Evolutionary conservation across 2,888 invertebrate species (phyloP).

Genomic region (Cryptus viduatorius): DNA sequence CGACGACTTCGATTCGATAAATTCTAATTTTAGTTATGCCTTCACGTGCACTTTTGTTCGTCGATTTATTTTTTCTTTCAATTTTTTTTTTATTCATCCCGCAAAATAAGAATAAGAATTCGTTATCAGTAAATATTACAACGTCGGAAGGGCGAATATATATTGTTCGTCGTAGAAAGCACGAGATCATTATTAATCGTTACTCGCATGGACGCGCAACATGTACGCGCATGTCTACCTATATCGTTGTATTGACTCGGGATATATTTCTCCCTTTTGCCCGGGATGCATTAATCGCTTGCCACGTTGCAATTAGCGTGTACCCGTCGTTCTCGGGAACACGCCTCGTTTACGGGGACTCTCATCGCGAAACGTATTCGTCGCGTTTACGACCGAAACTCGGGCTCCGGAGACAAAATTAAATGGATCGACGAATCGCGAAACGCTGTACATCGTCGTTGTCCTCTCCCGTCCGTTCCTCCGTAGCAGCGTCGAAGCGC

Average conservation of each 20-base stretch:
- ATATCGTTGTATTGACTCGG: conserved; percentile 41
- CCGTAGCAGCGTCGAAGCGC: conserved; percentile 13
- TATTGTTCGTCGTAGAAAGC: not conserved
- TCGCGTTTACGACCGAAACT: not conserved
- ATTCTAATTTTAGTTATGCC: conserved; percentile 43
- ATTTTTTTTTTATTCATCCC: not conserved
- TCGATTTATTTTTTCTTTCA: not conserved
- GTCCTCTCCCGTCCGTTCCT: conserved; percentile 36
- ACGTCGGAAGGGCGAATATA: not conserved
- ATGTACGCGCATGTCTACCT: not conserved
- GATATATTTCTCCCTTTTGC: conserved; percentile 40
- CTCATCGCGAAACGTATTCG: conserved; percentile 5
- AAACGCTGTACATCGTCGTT: conserved; percentile 30
- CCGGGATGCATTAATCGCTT: conserved; percentile 69
- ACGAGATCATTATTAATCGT: not conserved
- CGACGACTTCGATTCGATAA: conserved; percentile 11
- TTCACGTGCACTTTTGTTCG: conserved; percentile 26
- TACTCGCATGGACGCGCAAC: not conserved
- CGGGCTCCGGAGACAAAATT: conserved; percentile 63
- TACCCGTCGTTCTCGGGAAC: conserved; percentile 69
- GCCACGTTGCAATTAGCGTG: conserved; percentile 71
- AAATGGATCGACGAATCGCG: conserved; percentile 53
- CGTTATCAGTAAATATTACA: conserved; percentile 3
- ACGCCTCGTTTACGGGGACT: conserved; percentile 67
- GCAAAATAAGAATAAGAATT: not conserved